phyloP scores from a whole-genome alignment of 1,140 invertebrate genomes.

The Artemia franciscana region DNA sequence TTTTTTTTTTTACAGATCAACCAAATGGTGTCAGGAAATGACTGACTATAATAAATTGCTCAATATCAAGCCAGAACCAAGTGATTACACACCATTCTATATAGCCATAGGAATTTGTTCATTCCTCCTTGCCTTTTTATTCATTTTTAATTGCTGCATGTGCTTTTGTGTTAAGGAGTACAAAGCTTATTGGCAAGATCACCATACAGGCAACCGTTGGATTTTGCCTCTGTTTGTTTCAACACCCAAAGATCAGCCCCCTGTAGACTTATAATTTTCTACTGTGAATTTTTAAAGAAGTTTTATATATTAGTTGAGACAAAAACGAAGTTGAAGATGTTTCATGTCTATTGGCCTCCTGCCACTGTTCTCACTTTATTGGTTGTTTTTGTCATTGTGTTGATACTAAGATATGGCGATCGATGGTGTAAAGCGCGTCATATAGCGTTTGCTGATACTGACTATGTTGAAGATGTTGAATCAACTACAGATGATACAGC shows the following conservation, averaged over 20 bases:
- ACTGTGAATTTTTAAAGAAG: background rate
- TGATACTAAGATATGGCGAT: slow-evolving; percentile 15
- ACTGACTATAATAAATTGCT: slow-evolving; percentile 2
- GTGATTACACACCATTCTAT: slow-evolving; percentile 34
- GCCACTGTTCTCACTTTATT: slow-evolving; percentile 41
- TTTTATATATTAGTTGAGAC: background rate
- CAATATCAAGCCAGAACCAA: slow-evolving; percentile 5
- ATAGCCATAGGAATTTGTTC: slow-evolving; percentile 48
- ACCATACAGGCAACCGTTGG: slow-evolving; percentile 63
- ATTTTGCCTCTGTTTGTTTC: slow-evolving; percentile 53
- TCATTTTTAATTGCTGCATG: slow-evolving; percentile 46
- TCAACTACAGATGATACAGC: background rate
- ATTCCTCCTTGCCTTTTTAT: slow-evolving; percentile 35
- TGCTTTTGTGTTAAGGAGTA: slow-evolving; percentile 48
- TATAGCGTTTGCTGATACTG: background rate
- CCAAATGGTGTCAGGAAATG: background rate
- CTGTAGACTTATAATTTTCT: slow-evolving; percentile 31
- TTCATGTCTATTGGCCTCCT: slow-evolving; percentile 46
- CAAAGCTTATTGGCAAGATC: slow-evolving; percentile 50
- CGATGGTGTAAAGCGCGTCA: slow-evolving; percentile 11
- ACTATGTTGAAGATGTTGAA: background rate
- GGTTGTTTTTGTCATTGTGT: slow-evolving; percentile 35
- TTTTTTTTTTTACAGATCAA: background rate
- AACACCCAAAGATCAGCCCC: slow-evolving; percentile 54
- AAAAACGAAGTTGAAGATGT: slow-evolving; percentile 11